Evolutionary conservation across 2,888 invertebrate genomes (phyloP).

Genomic region (Galeruca laticollis): DNA sequence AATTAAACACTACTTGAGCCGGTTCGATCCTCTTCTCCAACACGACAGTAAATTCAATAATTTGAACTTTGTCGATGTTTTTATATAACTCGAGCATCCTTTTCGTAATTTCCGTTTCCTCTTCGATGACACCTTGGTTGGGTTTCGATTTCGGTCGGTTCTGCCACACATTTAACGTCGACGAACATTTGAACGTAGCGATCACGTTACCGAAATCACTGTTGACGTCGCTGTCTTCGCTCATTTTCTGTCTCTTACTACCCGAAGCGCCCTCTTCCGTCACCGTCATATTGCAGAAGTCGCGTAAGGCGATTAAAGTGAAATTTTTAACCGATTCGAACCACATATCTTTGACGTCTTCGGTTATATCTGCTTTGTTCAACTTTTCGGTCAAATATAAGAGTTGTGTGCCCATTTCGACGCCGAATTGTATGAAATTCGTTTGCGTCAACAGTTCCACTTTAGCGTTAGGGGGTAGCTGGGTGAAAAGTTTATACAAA

Average conservation of each 20-base stretch:
- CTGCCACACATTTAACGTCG: conserved; percentile 59
- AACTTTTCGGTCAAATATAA: conserved; percentile 37
- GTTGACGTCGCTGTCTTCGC: conserved; percentile 62
- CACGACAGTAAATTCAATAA: conserved; percentile 60
- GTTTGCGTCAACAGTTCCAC: conserved; percentile 15
- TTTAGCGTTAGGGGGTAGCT: conserved; percentile 35
- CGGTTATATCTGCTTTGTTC: conserved; percentile 11
- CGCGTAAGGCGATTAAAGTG: conserved; percentile 43
- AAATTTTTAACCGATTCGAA: conserved; percentile 46
- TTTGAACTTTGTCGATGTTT: conserved; percentile 42
- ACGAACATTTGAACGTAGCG: conserved; percentile 50
- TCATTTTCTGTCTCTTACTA: conserved; percentile 61
- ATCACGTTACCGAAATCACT: conserved; percentile 53
- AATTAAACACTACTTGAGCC: conserved; percentile 51
- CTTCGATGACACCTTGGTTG: conserved; percentile 54
- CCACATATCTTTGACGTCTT: conserved; percentile 41
- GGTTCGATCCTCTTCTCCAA: conserved; percentile 56
- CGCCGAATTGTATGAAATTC: conserved; percentile 37
- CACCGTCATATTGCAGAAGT: conserved; percentile 52
- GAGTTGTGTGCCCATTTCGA: conserved; percentile 38
- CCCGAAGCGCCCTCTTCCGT: conserved; percentile 46
- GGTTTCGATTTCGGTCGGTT: conserved; percentile 50
- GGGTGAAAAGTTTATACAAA: conserved; percentile 47
- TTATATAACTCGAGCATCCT: conserved; percentile 54
- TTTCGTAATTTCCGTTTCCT: conserved; percentile 62